Evolutionary conservation across 2,797 vertebrate genomes (phyloP), one percentile per base, ranked within the genome.

Genomic region (Parotocinclus haroldoi): DNA sequence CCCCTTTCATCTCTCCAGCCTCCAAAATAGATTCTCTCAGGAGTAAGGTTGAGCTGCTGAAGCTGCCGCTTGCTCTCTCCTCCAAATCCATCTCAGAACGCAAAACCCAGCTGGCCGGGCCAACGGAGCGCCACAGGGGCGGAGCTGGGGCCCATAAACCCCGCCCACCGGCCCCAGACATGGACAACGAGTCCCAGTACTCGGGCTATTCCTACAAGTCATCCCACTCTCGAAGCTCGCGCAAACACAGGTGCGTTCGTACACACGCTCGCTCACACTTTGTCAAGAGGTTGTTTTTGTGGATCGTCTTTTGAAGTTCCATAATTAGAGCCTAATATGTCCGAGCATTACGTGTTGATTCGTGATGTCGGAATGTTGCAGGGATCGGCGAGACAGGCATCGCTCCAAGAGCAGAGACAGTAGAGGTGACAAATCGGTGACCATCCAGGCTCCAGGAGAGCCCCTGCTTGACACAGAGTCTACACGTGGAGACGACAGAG

Each of bases 21-120:
- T 94, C 91, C 95, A 95, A 94, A 91, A 98, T 98, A 96, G 95
- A 98, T 93, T 94, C 96, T 91, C 90, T 98, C 92, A 94, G 92
- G 95, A 95, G 92, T 76, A 96, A 94, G 7, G 96, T 98, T 81
- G 95, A 98, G 80, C 91, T 98, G 83, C 85, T 96, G 86, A 93
- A 92, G 89, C 92, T 92, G 87, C 96, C 96, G 36, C 81, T 98
- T 76, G 87, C 93, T 75, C 92, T 97, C 71, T 87, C 90, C 64
- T 83, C 88, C 75, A 90, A 89, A 84, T 89, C 91, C 76, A 87
- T 91, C 83, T 83, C 88, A 0, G 85, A 91, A 78, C 88, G 89
- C 71, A 92, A 92, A 59, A 84, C 89, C 82, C 95, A 94, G 89
- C 91, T 96, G 91, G 93, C 91, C 71, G 84, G 83, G 9, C 74